These are phyloP conservation scores for Polyodon spathula DNA, from an alignment of 2,113 vertebrate species.

Conservation along the genomic window DNA sequence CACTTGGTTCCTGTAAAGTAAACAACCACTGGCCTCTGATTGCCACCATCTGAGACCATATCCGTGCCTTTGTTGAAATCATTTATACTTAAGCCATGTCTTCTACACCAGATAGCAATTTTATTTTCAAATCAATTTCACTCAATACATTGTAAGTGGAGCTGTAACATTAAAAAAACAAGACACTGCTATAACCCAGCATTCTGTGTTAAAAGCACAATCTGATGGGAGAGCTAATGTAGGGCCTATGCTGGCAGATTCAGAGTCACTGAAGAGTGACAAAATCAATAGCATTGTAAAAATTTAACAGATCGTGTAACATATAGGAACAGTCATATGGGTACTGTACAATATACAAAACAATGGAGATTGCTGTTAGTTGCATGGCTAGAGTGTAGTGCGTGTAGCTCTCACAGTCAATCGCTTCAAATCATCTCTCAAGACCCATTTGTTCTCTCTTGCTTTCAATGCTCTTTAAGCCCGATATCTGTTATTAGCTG, in stretches of 20 bases:
- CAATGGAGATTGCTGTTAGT: too few relatives aligned
- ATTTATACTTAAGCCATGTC: slow-evolving; percentile 8
- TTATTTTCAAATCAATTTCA: slow-evolving; percentile 27
- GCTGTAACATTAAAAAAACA: slow-evolving; percentile 5
- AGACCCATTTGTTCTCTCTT: too few relatives aligned
- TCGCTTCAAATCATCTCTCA: too few relatives aligned
- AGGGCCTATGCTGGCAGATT: slow-evolving; percentile 14
- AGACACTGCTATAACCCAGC: slow-evolving; percentile 4
- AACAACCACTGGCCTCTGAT: slow-evolving; percentile 23
- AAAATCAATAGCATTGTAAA: slow-evolving; percentile 20
- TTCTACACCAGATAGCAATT: slow-evolving; percentile 14
- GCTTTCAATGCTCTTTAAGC: too few relatives aligned
- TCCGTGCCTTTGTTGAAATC: slow-evolving; percentile 26
- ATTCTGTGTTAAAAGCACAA: slow-evolving; percentile 12
- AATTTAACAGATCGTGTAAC: slow-evolving; percentile 8
- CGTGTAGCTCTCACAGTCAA: too few relatives aligned
- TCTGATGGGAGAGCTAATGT: slow-evolving; percentile 13
- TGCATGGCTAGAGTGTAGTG: too few relatives aligned
- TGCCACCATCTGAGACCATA: slow-evolving; percentile 15
- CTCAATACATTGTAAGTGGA: slow-evolving; percentile 6
- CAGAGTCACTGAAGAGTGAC: slow-evolving; percentile 18
- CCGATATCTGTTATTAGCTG: too few relatives aligned
- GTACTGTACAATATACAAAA: too few relatives aligned
- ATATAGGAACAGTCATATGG: slow-evolving; percentile 10
- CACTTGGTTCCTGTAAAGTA: slow-evolving; percentile 22